Evolutionary conservation across 2,888 invertebrate species (phyloP).

Genomic region (Alviniconcha strummeri): DNA sequence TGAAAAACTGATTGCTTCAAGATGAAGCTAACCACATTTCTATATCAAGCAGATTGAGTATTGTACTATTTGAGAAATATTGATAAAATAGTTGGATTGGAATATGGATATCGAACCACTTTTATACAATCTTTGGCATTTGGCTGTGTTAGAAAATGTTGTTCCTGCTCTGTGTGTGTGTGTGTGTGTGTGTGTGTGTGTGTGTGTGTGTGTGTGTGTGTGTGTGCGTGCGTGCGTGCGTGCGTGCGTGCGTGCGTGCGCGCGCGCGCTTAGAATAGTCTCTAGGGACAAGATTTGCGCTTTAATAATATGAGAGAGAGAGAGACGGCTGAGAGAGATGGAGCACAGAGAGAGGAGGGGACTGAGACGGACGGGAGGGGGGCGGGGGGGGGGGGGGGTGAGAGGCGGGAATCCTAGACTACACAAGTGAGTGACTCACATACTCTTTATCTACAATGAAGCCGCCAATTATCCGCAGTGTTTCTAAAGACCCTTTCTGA

Average conservation of each 20-base stretch:
- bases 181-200: conserved; percentile 16
- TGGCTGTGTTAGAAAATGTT: not conserved
- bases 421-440: no score
- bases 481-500: not conserved
- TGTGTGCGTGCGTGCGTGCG: conserved; percentile 1
- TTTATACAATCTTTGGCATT: no score
- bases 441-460: not conserved
- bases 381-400: no score
- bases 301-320: conserved; percentile 1
- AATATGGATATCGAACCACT: not conserved
- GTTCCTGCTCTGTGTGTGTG: not conserved
- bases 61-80: not conserved
- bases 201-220: conserved; percentile 9
- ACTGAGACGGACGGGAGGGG: not conserved
- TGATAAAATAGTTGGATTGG: not conserved
- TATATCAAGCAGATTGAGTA: not conserved
- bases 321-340: not conserved
- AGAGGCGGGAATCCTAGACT: no score
- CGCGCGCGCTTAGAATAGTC: not conserved
- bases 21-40: not conserved
- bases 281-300: no score
- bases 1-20: not conserved
- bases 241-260: not conserved
- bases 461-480: not conserved
- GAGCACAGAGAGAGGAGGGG: conserved; percentile 3